Conservation (phyloP, 2,888 invertebrate species). For the Eurytoma adleriae region DNA sequence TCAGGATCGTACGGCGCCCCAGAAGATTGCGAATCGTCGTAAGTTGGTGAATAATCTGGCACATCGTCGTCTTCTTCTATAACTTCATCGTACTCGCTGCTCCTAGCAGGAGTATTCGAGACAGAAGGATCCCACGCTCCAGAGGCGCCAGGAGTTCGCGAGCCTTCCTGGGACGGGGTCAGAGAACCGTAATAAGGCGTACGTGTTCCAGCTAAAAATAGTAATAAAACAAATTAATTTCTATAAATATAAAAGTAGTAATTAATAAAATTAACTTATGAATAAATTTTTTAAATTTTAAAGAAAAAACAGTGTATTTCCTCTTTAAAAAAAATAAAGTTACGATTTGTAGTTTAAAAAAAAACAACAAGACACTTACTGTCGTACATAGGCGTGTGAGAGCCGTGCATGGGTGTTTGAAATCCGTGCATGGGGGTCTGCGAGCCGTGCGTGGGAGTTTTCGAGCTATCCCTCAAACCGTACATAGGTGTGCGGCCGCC, state of each 20-base stretch:
- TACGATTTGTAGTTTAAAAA: not conserved
- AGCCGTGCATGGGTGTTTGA: constrained; percentile 78
- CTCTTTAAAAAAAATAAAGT: not conserved
- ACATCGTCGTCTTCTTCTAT: constrained; percentile 77
- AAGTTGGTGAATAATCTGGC: constrained; percentile 76
- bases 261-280: constrained; percentile 1
- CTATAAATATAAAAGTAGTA: not conserved
- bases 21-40: constrained; percentile 86
- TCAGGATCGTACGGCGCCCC: constrained; percentile 90
- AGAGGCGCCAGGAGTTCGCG: constrained; percentile 76
- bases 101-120: constrained; percentile 77
- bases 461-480: constrained; percentile 82
- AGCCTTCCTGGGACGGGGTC: constrained; percentile 79
- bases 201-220: constrained; percentile 80
- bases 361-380: constrained; percentile 59
- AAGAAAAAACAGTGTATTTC: not conserved
- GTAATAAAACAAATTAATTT: constrained; percentile 46
- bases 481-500: constrained; percentile 78
- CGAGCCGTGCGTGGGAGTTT: constrained; percentile 86
- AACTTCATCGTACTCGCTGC: constrained; percentile 77
- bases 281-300: not conserved
- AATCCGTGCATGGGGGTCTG: constrained; percentile 77
- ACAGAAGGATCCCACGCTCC: constrained; percentile 78
- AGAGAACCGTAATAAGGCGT: constrained; percentile 82
- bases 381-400: constrained; percentile 90